Evolutionary conservation across 2,113 vertebrate genomes (phyloP).

Genomic region (Garra rufa): DNA sequence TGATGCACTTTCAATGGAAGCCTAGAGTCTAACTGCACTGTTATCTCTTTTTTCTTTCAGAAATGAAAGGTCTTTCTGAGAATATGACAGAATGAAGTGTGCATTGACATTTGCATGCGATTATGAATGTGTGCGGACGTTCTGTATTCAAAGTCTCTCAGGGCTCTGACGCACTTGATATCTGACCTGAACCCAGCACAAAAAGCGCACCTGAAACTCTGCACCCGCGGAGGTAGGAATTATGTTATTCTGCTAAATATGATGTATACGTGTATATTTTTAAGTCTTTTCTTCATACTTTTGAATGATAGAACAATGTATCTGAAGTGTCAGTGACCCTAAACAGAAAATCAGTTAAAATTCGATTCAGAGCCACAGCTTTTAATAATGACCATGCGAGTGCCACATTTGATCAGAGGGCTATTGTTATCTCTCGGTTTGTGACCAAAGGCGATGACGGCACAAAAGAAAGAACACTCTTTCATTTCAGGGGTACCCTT

Average conservation of each 20-base stretch:
- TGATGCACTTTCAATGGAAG: background rate
- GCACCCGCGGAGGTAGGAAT: background rate
- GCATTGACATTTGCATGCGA: slow-evolving; percentile 65
- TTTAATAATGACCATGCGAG: background rate
- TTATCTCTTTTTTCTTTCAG: background rate
- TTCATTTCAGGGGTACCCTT: slow-evolving; percentile 18
- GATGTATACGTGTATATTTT: background rate
- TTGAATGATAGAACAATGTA: background rate
- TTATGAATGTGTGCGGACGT: slow-evolving; percentile 26
- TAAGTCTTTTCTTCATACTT: background rate
- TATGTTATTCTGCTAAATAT: background rate
- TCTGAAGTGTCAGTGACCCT: slow-evolving; percentile 3
- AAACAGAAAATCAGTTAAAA: background rate
- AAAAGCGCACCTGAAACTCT: background rate
- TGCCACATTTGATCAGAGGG: background rate
- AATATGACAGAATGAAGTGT: slow-evolving; percentile 16
- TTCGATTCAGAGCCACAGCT: background rate
- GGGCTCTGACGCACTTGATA: background rate
- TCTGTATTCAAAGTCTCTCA: background rate
- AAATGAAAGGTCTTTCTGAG: background rate
- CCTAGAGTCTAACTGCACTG: background rate
- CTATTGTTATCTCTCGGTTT: background rate
- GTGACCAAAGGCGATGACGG: background rate
- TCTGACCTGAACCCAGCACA: background rate
- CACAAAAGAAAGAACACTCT: background rate